These are phyloP conservation scores for Eretmochelys imbricata DNA, from an alignment of 2,113 vertebrate genomes.

Conservation along the genomic window DNA sequence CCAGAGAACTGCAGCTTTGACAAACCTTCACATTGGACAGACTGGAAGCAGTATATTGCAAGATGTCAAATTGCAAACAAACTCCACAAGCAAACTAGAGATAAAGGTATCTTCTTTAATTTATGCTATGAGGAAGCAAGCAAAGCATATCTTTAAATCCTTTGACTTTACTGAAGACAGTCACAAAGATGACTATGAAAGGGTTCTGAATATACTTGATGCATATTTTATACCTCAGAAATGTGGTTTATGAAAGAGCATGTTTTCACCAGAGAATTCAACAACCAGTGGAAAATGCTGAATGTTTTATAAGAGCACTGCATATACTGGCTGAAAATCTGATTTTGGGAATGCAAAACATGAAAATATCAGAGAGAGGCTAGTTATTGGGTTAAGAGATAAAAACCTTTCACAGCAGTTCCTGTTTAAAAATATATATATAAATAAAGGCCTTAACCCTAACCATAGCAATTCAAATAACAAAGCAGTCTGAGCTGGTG, in stretches of 20 bases:
- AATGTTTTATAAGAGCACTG: background rate
- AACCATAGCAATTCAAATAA: background rate
- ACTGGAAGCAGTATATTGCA: background rate
- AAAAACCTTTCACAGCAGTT: background rate
- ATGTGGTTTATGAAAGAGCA: too few relatives aligned
- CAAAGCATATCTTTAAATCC: background rate
- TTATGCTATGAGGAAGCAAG: background rate
- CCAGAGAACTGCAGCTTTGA: background rate
- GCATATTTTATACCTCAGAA: too few relatives aligned
- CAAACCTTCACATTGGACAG: background rate
- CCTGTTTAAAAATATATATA: too few relatives aligned
- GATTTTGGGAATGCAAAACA: background rate
- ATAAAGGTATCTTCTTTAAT: background rate
- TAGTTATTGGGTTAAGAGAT: background rate
- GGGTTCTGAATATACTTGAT: too few relatives aligned
- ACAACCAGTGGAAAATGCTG: background rate
- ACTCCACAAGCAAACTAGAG: background rate
- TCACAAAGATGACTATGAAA: too few relatives aligned
- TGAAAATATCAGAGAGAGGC: background rate
- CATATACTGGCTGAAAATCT: background rate
- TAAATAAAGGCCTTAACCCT: too few relatives aligned
- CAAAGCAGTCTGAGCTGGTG: background rate
- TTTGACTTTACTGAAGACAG: background rate
- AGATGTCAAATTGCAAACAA: background rate
- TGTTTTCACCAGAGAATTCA: background rate